Evolutionary conservation across 2,113 vertebrate species (phyloP).

Genomic region (human (Homo sapiens)): GRCh38 chr1:213849501-213850000

Average conservation of each 20-base stretch:
- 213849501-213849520: background rate
- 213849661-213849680: slow-evolving; percentile 17
- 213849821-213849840: background rate
- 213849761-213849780: background rate
- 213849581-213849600: background rate
- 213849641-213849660: slow-evolving; percentile 25
- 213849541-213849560: background rate
- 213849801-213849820: background rate
- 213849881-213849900: background rate
- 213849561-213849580: background rate
- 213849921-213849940: background rate
- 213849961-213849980: slow-evolving; percentile 44
- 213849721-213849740: background rate
- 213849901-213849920: background rate
- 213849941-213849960: background rate
- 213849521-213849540: background rate
- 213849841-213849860: slow-evolving; percentile 7
- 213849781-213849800: slow-evolving; percentile 7
- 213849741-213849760: background rate
- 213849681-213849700: background rate
- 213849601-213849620: background rate
- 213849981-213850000: background rate
- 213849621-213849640: slow-evolving; percentile 30
- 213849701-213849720: background rate
- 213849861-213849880: background rate